Evolutionary conservation across 2,888 invertebrate species (phyloP).

Genomic region (Limenitis camilla): DNA sequence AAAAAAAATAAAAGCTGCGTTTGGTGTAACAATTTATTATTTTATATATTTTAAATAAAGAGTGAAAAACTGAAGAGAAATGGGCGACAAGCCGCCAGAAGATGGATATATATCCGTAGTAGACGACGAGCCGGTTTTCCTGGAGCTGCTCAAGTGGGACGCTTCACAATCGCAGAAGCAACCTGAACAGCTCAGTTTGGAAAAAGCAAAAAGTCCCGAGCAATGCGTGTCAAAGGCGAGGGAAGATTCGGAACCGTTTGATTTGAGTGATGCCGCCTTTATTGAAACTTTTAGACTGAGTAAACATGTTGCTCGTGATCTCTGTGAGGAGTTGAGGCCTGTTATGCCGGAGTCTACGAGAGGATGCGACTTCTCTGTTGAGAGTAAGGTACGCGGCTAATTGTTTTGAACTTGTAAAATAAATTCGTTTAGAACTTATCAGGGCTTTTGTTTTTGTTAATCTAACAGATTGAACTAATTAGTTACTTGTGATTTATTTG

Average conservation of each 20-base stretch:
- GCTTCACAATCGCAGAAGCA: conserved; percentile 43
- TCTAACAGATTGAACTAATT: no score
- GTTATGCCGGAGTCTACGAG: conserved; percentile 64
- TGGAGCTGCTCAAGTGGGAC: conserved; percentile 66
- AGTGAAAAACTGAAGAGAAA: conserved; percentile 42
- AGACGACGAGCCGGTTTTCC: conserved; percentile 64
- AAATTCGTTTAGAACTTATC: no score
- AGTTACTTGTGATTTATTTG: no score
- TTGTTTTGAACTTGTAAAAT: no score
- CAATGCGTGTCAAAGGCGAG: conserved; percentile 47
- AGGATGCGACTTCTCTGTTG: conserved; percentile 60
- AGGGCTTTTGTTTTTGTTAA: not conserved
- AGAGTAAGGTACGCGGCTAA: conserved; percentile 50
- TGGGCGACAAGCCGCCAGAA: conserved; percentile 66
- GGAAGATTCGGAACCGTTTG: conserved; percentile 56
- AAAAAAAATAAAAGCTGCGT: no score
- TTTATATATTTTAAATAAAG: conserved; percentile 30
- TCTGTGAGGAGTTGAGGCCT: conserved; percentile 56
- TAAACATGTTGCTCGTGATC: conserved; percentile 53
- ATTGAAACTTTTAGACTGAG: conserved; percentile 56
- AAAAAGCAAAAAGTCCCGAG: conserved; percentile 55
- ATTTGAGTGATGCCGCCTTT: conserved; percentile 52
- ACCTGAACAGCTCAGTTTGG: conserved; percentile 41
- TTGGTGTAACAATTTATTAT: conserved; percentile 38
- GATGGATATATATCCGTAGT: conserved; percentile 67